Evolutionary conservation across 2,113 vertebrate genomes (phyloP).

Genomic region (Riparia riparia): DNA sequence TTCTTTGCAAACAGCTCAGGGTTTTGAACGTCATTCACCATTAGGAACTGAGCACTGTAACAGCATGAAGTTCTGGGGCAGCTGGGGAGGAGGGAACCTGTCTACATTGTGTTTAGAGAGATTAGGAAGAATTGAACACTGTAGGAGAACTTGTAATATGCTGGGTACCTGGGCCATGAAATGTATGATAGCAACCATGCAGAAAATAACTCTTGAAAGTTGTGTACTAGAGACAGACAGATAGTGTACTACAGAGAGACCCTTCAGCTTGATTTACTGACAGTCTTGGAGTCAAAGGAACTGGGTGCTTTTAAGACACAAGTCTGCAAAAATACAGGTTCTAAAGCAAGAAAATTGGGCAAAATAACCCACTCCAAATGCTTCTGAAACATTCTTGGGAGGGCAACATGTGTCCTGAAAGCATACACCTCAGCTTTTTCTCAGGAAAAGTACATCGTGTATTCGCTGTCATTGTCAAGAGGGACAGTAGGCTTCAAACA

Average conservation of each 20-base stretch:
- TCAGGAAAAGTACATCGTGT: not conserved
- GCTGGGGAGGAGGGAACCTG: not conserved
- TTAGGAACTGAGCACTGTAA: not conserved
- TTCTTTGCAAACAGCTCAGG: not conserved
- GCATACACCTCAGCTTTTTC: not conserved
- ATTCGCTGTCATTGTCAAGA: not conserved
- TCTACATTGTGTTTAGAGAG: not conserved
- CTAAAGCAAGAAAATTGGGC: not conserved
- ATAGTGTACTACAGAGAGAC: not conserved
- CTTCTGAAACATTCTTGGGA: not conserved
- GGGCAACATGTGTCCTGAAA: not conserved
- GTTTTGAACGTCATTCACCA: not conserved
- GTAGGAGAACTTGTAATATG: not conserved
- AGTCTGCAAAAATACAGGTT: not conserved
- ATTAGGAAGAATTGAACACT: fast-evolving
- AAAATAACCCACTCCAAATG: not conserved
- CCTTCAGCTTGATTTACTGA: not conserved
- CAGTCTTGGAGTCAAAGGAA: not conserved
- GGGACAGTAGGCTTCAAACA: not conserved
- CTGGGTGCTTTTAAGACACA: not conserved
- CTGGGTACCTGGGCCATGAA: not conserved
- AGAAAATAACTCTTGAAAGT: not conserved
- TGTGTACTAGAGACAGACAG: not conserved
- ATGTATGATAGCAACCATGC: not conserved
- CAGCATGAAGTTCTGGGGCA: not conserved